Conservation (phyloP, 1,140 invertebrate genomes). For the Euglossa dilemma region DNA sequence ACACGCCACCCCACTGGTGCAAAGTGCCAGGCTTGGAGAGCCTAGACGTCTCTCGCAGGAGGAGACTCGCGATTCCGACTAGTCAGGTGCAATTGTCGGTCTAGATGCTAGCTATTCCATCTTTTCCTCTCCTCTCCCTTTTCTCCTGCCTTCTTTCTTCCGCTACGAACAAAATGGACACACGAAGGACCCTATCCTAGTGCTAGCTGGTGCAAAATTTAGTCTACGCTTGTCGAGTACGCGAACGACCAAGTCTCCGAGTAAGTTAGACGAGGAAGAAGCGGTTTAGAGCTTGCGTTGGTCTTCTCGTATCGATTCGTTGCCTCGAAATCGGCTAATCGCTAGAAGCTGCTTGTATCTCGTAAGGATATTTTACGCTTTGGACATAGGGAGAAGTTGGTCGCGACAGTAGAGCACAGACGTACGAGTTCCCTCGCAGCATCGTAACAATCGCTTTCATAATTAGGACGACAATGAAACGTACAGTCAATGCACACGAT, state of each 20-base stretch:
- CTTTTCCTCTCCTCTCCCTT: too few species aligned
- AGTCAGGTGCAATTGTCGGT: slow-evolving; percentile 63
- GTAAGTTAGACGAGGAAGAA: background rate
- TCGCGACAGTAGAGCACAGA: background rate
- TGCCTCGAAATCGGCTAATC: too few species aligned
- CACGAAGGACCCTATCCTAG: too few species aligned
- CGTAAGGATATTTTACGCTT: background rate
- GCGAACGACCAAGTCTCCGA: background rate
- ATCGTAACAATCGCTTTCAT: slow-evolving; percentile 20
- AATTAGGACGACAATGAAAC: slow-evolving; percentile 78
- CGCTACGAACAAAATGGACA: background rate
- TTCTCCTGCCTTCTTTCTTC: background rate
- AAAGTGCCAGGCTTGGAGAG: slow-evolving; percentile 85
- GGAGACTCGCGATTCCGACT: slow-evolving; percentile 86
- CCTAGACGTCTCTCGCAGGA: slow-evolving; percentile 83
- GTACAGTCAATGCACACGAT: slow-evolving; percentile 86
- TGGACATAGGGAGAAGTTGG: background rate
- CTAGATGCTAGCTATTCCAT: background rate
- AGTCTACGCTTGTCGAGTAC: background rate
- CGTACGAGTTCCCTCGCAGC: background rate
- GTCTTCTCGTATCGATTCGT: background rate
- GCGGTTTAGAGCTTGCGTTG: background rate
- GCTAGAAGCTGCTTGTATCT: background rate
- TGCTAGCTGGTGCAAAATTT: too few species aligned
- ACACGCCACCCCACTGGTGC: slow-evolving; percentile 92